Evolutionary conservation across 2,888 invertebrate species (phyloP).

Genomic region (Mythimna vitellina): DNA sequence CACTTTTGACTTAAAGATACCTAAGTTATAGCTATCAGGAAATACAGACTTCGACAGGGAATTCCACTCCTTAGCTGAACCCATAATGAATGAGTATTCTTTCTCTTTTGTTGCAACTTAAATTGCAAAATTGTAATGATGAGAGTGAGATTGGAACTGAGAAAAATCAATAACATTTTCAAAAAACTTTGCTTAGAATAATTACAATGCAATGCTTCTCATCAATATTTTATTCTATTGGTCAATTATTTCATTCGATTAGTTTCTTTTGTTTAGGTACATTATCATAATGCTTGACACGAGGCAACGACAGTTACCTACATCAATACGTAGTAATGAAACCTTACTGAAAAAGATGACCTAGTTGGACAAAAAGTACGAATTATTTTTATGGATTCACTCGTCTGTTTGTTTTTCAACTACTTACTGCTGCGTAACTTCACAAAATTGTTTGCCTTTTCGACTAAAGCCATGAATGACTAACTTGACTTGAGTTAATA

Average conservation of each 20-base stretch:
- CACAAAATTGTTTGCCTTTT: no score
- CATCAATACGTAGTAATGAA: conserved; percentile 15
- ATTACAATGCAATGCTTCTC: background rate
- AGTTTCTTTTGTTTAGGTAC: background rate
- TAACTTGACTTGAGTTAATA: no score
- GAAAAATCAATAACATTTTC: no score
- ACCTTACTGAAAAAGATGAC: conserved; percentile 27
- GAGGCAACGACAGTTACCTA: background rate
- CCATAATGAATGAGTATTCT: no score
- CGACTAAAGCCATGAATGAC: no score
- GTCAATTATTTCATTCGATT: background rate
- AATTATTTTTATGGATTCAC: conserved; percentile 25
- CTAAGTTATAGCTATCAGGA: no score
- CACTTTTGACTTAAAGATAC: no score
- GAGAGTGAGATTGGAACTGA: no score
- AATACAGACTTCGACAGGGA: no score
- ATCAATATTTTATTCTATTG: background rate
- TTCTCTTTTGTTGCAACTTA: no score
- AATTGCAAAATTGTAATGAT: no score
- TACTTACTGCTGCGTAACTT: background rate
- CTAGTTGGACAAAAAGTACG: background rate
- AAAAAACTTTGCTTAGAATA: background rate
- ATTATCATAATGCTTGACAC: background rate
- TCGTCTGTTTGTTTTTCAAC: background rate
- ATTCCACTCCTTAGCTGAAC: no score